Conservation (phyloP, 2,113 vertebrate species). For the Pachypanchax playfairii region DNA sequence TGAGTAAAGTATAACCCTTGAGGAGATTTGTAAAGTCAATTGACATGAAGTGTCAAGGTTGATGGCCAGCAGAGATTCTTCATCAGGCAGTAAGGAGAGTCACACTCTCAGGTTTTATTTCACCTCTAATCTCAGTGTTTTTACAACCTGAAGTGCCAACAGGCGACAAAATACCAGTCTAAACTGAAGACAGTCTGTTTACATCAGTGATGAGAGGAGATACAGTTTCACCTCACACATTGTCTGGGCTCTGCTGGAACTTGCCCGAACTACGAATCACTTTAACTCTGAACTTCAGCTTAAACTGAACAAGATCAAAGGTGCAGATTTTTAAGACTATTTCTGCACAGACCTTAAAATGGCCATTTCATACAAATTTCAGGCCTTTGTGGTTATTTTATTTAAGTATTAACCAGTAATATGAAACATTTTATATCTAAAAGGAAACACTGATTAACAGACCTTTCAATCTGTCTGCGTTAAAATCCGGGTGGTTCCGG, state of each 20-base stretch:
- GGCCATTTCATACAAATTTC: too few species aligned
- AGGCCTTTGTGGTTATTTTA: too few species aligned
- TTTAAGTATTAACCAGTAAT: too few species aligned
- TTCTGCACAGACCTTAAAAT: too few species aligned
- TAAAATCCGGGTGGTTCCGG: too few species aligned
- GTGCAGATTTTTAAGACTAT: too few species aligned
- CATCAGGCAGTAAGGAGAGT: constrained; percentile 42
- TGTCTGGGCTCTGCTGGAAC: constrained; percentile 38
- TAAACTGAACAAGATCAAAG: not conserved
- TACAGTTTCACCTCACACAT: constrained; percentile 18
- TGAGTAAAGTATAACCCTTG: constrained; percentile 14
- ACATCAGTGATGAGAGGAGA: constrained; percentile 26
- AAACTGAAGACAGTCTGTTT: constrained; percentile 32
- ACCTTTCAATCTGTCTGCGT: too few species aligned
- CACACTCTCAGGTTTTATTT: constrained; percentile 44
- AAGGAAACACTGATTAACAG: too few species aligned
- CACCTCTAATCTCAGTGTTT: constrained; percentile 39
- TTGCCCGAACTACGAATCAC: constrained; percentile 26
- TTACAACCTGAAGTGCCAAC: constrained; percentile 47
- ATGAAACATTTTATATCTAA: too few species aligned
- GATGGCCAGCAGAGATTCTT: constrained; percentile 18
- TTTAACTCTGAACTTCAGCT: constrained; percentile 34
- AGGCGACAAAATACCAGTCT: constrained; percentile 50
- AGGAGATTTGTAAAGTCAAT: constrained; percentile 1
- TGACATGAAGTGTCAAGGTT: constrained; percentile 26